phyloP scores from a whole-genome alignment of 2,797 vertebrate species.

The Macrochelys suwanniensis region DNA sequence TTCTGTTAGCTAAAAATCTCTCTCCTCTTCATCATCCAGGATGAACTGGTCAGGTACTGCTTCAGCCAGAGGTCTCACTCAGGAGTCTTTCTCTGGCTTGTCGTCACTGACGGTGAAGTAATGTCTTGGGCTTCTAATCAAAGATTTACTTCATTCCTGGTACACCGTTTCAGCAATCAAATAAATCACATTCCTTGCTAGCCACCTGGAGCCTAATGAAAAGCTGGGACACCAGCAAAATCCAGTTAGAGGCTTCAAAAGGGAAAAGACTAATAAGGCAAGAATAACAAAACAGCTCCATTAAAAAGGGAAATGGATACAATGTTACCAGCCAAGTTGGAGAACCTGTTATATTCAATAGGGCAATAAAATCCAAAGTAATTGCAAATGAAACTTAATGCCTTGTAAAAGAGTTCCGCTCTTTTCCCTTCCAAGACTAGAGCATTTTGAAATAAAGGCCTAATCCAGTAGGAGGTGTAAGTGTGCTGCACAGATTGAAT shows the following conservation, averaged over 20 bases:
- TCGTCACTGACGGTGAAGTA: not conserved
- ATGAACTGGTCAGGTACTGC: not conserved
- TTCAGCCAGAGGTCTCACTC: not conserved
- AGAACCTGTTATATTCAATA: slow-evolving; percentile 70
- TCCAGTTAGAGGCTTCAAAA: slow-evolving; percentile 57
- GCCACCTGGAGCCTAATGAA: slow-evolving; percentile 59
- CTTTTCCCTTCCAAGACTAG: not conserved
- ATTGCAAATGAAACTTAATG: slow-evolving; percentile 79
- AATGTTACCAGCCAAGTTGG: slow-evolving; percentile 60
- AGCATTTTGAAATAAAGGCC: slow-evolving; percentile 5
- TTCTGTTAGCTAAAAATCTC: not conserved
- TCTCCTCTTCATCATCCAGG: not conserved
- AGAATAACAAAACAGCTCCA: slow-evolving; percentile 72
- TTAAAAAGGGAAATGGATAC: slow-evolving; percentile 73
- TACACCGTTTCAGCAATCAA: slow-evolving; percentile 41
- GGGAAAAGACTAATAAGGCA: slow-evolving; percentile 75
- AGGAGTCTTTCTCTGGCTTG: not conserved
- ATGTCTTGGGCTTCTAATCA: not conserved
- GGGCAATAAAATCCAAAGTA: slow-evolving; percentile 75
- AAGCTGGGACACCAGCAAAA: slow-evolving; percentile 58
- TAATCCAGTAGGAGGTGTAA: slow-evolving; percentile 66
- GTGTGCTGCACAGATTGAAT: slow-evolving; percentile 21
- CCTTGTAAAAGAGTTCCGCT: slow-evolving; percentile 75
- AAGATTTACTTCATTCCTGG: not conserved
- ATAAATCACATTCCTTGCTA: slow-evolving; percentile 20